Percentiles rank a stretch among this genome's conserved stretches.
phyloP scores from a whole-genome alignment of 2,113 vertebrate species.

The Ifrita kowaldi region DNA sequence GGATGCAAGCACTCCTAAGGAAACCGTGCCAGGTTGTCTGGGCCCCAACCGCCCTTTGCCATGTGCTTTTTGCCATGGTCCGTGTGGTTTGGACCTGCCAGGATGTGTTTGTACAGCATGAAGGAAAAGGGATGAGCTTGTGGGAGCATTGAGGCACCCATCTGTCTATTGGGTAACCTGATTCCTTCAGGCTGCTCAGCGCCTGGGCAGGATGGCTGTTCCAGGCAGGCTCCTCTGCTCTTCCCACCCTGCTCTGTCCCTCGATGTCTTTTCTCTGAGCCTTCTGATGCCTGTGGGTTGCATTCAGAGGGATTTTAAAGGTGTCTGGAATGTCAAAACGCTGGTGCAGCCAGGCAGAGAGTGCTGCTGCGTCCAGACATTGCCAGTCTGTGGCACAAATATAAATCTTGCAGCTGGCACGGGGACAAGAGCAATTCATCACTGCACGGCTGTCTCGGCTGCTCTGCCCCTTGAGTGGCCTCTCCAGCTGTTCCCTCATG shows the following conservation, averaged over 20 bases:
- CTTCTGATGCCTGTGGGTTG: neutral
- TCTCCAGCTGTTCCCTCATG: neutral
- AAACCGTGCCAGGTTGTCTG: neutral
- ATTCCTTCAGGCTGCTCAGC: neutral
- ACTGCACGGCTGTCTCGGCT: accelerated
- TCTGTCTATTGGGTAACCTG: neutral
- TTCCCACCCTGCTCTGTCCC: neutral
- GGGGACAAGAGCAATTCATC: neutral
- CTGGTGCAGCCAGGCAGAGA: neutral
- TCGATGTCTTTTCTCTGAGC: neutral
- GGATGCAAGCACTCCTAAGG: accelerated
- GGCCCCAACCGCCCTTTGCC: neutral
- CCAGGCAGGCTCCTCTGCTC: neutral
- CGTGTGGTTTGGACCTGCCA: neutral
- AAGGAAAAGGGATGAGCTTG: neutral
- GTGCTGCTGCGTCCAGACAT: neutral
- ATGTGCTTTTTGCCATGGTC: accelerated
- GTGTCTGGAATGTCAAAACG: neutral
- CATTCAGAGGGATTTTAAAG: neutral
- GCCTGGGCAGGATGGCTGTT: neutral
- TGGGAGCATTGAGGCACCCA: too few species aligned
- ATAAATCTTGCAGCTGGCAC: neutral
- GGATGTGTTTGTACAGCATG: accelerated
- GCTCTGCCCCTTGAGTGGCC: neutral
- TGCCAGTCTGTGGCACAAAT: neutral